These are phyloP conservation scores for Eriocheir sinensis DNA, from an alignment of 1,140 invertebrate genomes.

Conservation along the genomic window DNA sequence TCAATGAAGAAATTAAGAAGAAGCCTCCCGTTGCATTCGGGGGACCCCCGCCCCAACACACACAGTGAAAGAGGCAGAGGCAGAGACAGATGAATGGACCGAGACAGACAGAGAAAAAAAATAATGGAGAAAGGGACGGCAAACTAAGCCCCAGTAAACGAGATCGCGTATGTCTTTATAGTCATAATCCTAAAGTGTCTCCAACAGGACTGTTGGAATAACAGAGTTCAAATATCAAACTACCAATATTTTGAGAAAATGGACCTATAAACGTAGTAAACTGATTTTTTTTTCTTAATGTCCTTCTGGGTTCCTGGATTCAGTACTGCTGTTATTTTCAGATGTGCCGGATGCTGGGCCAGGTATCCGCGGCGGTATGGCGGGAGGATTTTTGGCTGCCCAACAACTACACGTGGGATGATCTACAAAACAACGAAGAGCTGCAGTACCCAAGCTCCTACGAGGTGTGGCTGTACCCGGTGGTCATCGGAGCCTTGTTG, in stretches of 20 bases:
- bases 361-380: neutral
- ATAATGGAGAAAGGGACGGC: no score
- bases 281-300: neutral
- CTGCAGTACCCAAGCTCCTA: conserved; percentile 90
- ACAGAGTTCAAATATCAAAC: no score
- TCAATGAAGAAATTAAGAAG: no score
- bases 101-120: no score
- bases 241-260: neutral
- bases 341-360: neutral
- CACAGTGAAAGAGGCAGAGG: no score
- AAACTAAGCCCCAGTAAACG: no score
- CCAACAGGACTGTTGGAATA: neutral
- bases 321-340: neutral
- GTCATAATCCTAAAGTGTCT: neutral
- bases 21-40: no score
- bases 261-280: neutral
- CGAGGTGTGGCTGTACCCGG: conserved; percentile 85
- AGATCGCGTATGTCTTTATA: neutral
- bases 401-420: conserved; percentile 93
- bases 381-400: conserved; percentile 65
- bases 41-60: no score
- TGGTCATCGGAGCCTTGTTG: conserved; percentile 38
- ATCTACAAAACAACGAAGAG: conserved; percentile 89
- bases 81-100: no score
- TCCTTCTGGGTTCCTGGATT: neutral